Percentiles rank a stretch among this genome's conserved stretches.
These are phyloP conservation scores for Coracopsis vasa DNA, from an alignment of 2,113 vertebrate species.

Conservation along the genomic window DNA sequence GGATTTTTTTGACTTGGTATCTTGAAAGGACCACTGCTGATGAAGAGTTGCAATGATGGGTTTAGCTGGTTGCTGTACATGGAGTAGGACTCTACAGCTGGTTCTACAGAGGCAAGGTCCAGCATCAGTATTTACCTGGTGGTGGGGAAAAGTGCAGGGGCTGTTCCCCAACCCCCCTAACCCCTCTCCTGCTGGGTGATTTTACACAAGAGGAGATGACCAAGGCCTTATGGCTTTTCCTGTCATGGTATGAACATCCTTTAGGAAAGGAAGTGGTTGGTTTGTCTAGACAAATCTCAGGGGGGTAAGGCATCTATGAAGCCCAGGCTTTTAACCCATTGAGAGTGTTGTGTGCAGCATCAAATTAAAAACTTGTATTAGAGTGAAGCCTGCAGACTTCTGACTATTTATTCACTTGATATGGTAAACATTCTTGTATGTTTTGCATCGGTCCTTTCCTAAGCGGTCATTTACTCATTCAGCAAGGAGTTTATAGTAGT, in stretches of 20 bases:
- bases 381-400: background rate
- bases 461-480: background rate
- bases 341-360: background rate
- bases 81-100: background rate
- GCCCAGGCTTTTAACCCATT: background rate
- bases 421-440: background rate
- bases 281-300: background rate
- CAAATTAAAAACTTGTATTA: background rate
- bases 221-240: background rate
- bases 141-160: background rate
- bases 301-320: background rate
- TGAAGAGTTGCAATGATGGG: background rate
- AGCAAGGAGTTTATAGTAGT: background rate
- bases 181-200: background rate
- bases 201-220: background rate
- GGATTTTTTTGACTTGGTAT: background rate
- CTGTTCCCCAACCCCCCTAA: background rate
- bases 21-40: background rate
- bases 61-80: rapidly evolving
- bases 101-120: background rate
- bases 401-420: background rate
- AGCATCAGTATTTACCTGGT: background rate
- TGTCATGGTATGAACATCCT: background rate
- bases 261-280: constrained; percentile 32
- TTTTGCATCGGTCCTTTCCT: background rate